Evolutionary conservation across 2,797 vertebrate genomes (phyloP), one percentile per base, ranked within the genome.

Genomic region (Acrocephalus scirpaceus): DNA sequence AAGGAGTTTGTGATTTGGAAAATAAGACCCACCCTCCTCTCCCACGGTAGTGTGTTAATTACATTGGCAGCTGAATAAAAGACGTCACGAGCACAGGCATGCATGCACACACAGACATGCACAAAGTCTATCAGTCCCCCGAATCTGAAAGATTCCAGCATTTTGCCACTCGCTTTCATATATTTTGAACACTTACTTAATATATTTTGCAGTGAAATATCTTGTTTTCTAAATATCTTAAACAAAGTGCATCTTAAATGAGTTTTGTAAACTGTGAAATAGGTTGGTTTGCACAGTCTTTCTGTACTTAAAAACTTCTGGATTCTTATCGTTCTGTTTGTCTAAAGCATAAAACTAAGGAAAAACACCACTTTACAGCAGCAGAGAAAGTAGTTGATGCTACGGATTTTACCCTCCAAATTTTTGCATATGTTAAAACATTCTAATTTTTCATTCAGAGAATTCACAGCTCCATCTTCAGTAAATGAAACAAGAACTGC

Each of bases 51-150:
- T 19, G 67, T 53, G 48, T 90, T 95, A 93, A 94, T 92, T 80
- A 61, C 50, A 8, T 42, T 88, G 95, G 95, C 90, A 94, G 50
- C 67, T 30, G 54, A 60, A 96, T 91, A 78, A 83, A 93, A 79
- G 91, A 53, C 0, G 2, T 86, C 92, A 88, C n/a, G 30, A 82
- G 84, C 48, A 53, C 27, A 73, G 75, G 65, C 95, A 87, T 67
- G 75, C 57, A 61, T 32, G 58, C 40, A 86, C 72, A 88, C 45
- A 48, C 32, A 91, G 65, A 53, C 79, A 57, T 1, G 4, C 86
- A 93, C 42, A 86, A 44, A 90, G 77, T 17, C n/a, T 88, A 76
- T 90, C 74, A 29, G 71, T 8, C 10, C 71, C 40, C 45, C 9
- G 1, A 90, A 92, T 81, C 78, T 88, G 62, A 34, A 65, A 74